Evolutionary conservation across 2,797 vertebrate species (phyloP).

Genomic region (Anguilla megastoma): DNA sequence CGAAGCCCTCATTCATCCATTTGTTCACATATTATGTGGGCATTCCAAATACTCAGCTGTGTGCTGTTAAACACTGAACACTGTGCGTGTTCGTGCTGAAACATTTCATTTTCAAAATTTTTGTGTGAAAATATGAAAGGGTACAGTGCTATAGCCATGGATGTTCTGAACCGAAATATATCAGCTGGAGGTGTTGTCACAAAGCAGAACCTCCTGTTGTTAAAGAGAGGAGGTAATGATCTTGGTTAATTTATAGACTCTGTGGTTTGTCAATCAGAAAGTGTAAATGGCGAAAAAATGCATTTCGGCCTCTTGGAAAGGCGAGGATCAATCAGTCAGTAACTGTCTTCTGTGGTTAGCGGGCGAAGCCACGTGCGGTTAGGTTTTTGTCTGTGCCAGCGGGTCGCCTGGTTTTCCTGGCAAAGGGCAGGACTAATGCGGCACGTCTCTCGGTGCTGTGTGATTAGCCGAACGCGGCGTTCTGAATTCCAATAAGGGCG

Average conservation of each 20-base stretch:
- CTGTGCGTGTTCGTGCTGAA: not conserved
- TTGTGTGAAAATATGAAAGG: not conserved
- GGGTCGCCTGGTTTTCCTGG: not conserved
- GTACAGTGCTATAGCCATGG: not conserved
- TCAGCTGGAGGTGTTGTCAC: not conserved
- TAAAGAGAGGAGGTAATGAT: not conserved
- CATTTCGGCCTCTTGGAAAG: not conserved
- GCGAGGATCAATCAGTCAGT: not conserved
- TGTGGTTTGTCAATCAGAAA: not conserved
- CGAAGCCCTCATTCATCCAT: not conserved
- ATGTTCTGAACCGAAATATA: not conserved
- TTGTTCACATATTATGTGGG: not conserved
- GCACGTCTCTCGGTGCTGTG: not conserved
- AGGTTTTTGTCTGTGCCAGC: not conserved
- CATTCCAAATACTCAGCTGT: not conserved
- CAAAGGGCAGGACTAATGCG: not conserved
- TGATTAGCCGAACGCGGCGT: not conserved
- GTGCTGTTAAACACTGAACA: not conserved
- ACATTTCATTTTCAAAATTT: not conserved
- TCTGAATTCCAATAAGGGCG: constrained; percentile 4
- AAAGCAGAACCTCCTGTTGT: not conserved
- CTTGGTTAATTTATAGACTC: not conserved
- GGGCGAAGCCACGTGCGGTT: not conserved
- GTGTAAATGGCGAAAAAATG: not conserved
- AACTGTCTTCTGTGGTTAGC: not conserved